Evolutionary conservation across 2,888 invertebrate genomes (phyloP), one percentile per base, ranked within the genome.

Genomic region (Idaea aversata): DNA sequence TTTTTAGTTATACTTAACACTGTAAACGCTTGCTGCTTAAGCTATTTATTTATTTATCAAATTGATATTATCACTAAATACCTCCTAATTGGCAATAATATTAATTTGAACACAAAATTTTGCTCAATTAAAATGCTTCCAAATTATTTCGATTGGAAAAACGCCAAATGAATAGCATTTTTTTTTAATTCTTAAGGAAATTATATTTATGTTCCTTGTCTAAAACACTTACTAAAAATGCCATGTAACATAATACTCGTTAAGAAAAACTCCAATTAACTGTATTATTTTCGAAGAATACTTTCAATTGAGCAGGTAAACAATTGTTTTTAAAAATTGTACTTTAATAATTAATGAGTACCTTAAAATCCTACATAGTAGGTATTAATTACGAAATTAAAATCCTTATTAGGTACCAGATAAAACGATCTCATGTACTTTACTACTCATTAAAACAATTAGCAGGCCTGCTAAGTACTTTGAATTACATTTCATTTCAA

Each of bases 101-200:
- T 64, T 58, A 34, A 38, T 63, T 67, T 66, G 61, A 10, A 65
- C 64, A 65, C 65, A 62, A 68, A 68, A 66, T 70, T 67, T 70
- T 73, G 73, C 73, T 73, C 73, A 73, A 73, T 64, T 59, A 59
- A 64, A 67, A 73, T 71, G 73, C 73, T 74, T 74, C 73, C 73
- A 71, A 66, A n/a, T 64, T 5, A 38, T 35, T 71, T 71, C 62
- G 63, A 70, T 72, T 68, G 60, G 25, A 71, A 63, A 47, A 72
- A 68, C 65, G 76, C 76, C 75, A 76, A 76, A 74, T 74, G 70
- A 68, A 66, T 67, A 67, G 65, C 15, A 62, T 66, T 66, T 25
- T 13, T 59, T 59, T 59, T 25, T 25, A 25, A 25, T 25, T 59
- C 5, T 59, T 16, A 59, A 59, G 47, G 2, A 47, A 47, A 47